phyloP scores from a whole-genome alignment of 2,797 vertebrate genomes.

The Sardinella longiceps region DNA sequence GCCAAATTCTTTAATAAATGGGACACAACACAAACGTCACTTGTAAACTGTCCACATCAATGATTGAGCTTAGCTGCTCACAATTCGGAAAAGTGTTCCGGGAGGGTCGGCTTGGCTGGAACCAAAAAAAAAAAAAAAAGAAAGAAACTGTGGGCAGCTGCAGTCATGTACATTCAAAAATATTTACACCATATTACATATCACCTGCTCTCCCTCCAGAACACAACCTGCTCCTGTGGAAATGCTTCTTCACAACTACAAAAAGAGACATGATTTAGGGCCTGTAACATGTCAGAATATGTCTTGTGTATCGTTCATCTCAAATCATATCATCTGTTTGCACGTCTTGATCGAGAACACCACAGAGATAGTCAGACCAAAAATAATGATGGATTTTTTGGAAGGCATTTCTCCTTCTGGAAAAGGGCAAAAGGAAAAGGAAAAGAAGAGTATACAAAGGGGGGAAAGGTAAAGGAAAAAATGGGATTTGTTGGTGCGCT shows the following conservation, averaged over 20 bases:
- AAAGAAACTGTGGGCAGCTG: slow-evolving; percentile 31
- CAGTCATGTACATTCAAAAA: slow-evolving; percentile 42
- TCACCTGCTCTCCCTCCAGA: background rate
- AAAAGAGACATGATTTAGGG: background rate
- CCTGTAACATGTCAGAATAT: background rate
- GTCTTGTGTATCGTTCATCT: background rate
- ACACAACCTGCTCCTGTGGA: background rate
- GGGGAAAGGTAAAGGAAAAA: background rate
- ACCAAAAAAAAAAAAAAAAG: slow-evolving; percentile 6
- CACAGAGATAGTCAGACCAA: background rate
- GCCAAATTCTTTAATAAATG: slow-evolving; percentile 64
- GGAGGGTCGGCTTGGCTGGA: background rate
- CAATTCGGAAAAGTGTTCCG: background rate
- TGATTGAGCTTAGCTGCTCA: slow-evolving; percentile 13
- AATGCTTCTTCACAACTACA: background rate
- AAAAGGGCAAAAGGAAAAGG: background rate
- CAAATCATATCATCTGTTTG: background rate
- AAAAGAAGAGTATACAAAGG: background rate
- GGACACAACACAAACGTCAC: slow-evolving; percentile 46
- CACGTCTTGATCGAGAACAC: background rate
- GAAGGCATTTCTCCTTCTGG: background rate
- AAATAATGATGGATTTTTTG: background rate
- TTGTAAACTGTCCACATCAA: slow-evolving; percentile 42
- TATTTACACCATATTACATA: slow-evolving; percentile 36
- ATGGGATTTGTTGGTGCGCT: background rate